Evolutionary conservation across 2,797 vertebrate species (phyloP).

Genomic region (Pterois miles): DNA sequence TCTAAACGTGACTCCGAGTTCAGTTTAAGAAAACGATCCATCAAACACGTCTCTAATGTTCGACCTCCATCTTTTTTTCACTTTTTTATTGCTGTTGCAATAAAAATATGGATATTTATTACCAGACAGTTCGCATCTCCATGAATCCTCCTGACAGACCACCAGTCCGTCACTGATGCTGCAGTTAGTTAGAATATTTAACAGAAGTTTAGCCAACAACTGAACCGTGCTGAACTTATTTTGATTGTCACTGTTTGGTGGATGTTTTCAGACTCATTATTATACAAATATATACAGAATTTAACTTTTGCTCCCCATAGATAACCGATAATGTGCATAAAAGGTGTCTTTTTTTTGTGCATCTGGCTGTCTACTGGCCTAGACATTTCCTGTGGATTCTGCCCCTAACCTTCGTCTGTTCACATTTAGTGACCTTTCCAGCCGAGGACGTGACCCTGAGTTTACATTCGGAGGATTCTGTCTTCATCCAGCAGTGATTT

Average conservation of each 20-base stretch:
- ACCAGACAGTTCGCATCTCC: no score
- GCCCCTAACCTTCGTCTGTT: background rate
- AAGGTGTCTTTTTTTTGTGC: background rate
- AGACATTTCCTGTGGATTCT: background rate
- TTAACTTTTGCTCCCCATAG: no score
- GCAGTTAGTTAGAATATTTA: background rate
- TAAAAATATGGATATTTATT: no score
- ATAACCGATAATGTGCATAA: no score
- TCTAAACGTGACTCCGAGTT: conserved; percentile 12
- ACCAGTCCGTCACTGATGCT: background rate
- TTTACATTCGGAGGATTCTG: no score
- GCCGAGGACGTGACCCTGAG: no score
- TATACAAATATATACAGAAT: no score
- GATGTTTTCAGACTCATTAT: background rate
- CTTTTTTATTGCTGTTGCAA: background rate
- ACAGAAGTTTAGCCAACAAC: background rate
- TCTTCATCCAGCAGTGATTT: no score
- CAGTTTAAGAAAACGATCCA: conserved; percentile 56
- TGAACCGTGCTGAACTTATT: no score
- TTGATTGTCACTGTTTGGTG: background rate
- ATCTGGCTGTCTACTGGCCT: background rate
- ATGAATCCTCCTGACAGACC: no score
- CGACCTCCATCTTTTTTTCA: background rate
- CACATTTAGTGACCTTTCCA: background rate
- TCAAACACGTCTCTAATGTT: conserved; percentile 14